These are phyloP conservation scores for Drosophila dives DNA, from an alignment of 2,888 invertebrate species.

Conservation along the genomic window DNA sequence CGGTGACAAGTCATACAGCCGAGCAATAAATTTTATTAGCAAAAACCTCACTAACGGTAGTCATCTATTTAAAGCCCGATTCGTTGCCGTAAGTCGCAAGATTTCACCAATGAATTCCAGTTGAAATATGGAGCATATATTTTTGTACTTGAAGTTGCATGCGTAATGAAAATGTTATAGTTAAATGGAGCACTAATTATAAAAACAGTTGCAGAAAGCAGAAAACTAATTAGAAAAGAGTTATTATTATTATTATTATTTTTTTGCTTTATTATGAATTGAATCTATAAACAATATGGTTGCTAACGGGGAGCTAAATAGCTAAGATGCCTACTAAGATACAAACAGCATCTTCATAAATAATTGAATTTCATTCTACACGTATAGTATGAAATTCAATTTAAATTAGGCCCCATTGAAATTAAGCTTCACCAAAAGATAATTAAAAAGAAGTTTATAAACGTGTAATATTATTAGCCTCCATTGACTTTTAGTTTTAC, in stretches of 20 bases:
- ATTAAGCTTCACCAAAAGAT: neutral
- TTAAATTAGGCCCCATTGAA: neutral
- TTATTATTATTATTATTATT: neutral
- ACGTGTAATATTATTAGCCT: neutral
- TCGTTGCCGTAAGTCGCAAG: conserved; percentile 3
- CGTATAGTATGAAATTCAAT: neutral
- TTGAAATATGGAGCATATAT: conserved; percentile 23
- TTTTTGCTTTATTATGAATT: neutral
- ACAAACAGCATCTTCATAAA: neutral
- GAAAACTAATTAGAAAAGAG: neutral
- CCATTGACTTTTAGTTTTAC: neutral
- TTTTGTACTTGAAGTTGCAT: conserved; percentile 5
- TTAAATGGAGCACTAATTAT: neutral
- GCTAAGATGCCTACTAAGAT: neutral
- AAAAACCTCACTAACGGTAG: conserved; percentile 27
- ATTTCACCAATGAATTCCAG: conserved; percentile 29
- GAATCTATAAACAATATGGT: neutral
- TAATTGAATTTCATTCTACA: neutral
- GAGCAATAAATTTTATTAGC: conserved; percentile 22
- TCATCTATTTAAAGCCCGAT: conserved; percentile 9
- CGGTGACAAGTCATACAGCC: conserved; percentile 17
- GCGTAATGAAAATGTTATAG: conserved; percentile 1
- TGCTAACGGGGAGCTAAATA: neutral
- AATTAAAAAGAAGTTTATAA: neutral
- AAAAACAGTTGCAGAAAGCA: neutral